Conservation (phyloP, 1,140 invertebrate species). For the Zaprionus vittiger region DNA sequence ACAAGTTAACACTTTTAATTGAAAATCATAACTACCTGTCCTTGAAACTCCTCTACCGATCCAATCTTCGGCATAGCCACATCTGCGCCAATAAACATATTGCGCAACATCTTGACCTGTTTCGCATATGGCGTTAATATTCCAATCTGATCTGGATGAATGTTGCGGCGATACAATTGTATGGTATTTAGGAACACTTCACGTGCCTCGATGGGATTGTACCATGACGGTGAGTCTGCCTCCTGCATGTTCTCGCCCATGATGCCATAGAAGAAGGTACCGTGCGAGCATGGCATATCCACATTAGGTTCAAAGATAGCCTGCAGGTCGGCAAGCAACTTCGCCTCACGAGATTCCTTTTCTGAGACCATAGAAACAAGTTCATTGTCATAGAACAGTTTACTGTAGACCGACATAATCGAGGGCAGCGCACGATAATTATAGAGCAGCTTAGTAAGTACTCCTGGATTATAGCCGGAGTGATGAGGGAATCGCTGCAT, state of each 20-base stretch:
- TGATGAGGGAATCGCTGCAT: conserved; percentile 82
- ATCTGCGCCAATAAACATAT: conserved; percentile 85
- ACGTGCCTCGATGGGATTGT: conserved; percentile 93
- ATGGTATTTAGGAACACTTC: conserved; percentile 86
- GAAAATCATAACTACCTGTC: conserved; percentile 81
- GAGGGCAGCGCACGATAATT: conserved; percentile 93
- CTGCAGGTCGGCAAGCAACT: conserved; percentile 40
- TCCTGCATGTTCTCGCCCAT: conserved; percentile 90
- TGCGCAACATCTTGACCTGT: conserved; percentile 88
- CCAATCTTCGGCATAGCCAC: conserved; percentile 93
- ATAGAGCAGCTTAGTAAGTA: conserved; percentile 90
- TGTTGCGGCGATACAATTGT: conserved; percentile 87
- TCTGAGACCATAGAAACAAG: conserved; percentile 76
- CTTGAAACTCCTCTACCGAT: conserved; percentile 98
- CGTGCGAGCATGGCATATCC: conserved; percentile 85
- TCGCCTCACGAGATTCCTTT: conserved; percentile 55
- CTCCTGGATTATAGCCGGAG: conserved; percentile 87
- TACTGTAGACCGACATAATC: conserved; percentile 90
- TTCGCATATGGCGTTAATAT: conserved; percentile 97
- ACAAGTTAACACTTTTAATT: not conserved
- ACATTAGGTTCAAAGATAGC: conserved; percentile 10
- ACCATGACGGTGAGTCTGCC: conserved; percentile 93
- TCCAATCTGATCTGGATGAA: conserved; percentile 90
- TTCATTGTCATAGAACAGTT: conserved; percentile 90
- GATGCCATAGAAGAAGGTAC: conserved; percentile 93